A percentile compares a stretch with the other conserved stretches of the same genome.
phyloP scores from a whole-genome alignment of 2,888 invertebrate species.

The Pachliopta kotzebuea region DNA sequence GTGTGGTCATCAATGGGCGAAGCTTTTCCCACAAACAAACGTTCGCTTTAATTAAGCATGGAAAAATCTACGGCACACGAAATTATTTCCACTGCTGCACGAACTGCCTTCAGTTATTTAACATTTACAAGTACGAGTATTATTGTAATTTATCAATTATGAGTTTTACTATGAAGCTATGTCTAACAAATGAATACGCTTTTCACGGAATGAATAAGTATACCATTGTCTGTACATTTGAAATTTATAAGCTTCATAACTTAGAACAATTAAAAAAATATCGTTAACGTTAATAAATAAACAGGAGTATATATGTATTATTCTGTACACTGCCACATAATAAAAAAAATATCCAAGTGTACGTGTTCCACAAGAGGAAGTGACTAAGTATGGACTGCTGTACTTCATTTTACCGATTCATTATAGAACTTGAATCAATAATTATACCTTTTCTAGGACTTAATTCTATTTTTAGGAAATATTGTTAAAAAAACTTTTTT shows the following conservation, averaged over 20 bases:
- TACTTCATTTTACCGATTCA: no score
- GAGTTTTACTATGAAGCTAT: background rate
- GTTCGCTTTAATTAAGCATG: slow-evolving; percentile 21
- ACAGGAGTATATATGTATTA: background rate
- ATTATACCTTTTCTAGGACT: no score
- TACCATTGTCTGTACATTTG: background rate
- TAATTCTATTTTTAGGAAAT: no score
- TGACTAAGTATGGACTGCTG: no score
- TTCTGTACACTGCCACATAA: no score
- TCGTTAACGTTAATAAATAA: no score
- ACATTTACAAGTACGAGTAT: slow-evolving; percentile 5
- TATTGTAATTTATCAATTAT: background rate
- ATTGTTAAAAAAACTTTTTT: no score
- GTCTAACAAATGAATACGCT: background rate
- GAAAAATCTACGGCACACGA: slow-evolving; percentile 14
- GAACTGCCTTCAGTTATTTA: slow-evolving; percentile 3
- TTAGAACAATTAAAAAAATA: background rate
- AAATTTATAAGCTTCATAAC: background rate
- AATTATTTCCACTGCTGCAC: background rate
- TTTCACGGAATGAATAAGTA: background rate
- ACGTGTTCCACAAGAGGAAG: no score
- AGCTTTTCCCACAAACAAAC: slow-evolving; percentile 13
- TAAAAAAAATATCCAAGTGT: no score
- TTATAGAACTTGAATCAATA: no score
- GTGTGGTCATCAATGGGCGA: slow-evolving; percentile 14